Percentiles rank a stretch among this genome's conserved stretches.
phyloP scores from a whole-genome alignment of 53 echinoderm and acorn worm species.

The Holothuria scabra region DNA sequence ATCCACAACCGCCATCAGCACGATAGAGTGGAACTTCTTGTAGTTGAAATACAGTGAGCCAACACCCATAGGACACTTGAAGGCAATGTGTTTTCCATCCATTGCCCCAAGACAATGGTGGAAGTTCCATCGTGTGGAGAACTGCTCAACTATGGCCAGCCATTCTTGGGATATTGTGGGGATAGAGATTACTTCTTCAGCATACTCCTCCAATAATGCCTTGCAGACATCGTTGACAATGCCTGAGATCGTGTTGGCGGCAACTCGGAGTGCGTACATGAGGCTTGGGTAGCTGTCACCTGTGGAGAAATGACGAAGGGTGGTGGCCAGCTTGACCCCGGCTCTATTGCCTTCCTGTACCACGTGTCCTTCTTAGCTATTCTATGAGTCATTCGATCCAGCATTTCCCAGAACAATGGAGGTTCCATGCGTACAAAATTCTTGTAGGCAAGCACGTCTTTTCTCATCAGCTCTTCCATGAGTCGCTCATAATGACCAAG shows the following conservation, averaged over 20 bases:
- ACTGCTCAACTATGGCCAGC: too few relatives aligned
- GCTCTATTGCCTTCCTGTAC: conserved; percentile 16
- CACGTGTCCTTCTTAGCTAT: too few relatives aligned
- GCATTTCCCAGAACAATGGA: neutral
- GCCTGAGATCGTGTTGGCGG: conserved; percentile 55
- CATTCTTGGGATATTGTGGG: neutral
- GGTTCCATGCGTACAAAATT: neutral
- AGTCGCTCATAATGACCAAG: conserved; percentile 6
- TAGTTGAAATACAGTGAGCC: conserved; percentile 27
- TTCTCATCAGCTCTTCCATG: conserved; percentile 6
- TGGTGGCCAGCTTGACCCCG: conserved; percentile 60
- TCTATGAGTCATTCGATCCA: neutral
- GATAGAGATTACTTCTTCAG: neutral
- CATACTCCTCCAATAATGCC: conserved; percentile 50
- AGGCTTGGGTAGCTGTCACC: conserved; percentile 57
- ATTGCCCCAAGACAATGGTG: too few relatives aligned
- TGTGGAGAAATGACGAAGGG: conserved; percentile 28
- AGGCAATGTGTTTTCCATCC: neutral
- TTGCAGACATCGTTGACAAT: conserved; percentile 51
- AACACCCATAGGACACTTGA: neutral
- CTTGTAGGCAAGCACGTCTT: neutral
- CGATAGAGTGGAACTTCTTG: conserved; percentile 5
- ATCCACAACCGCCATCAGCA: conserved; percentile 6
- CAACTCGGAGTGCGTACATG: conserved; percentile 55
- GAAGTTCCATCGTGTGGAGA: conserved; percentile 16